A percentile compares a stretch with the other conserved stretches of the same genome.
Evolutionary conservation across 37 sponge, comb jelly and placozoan genomes (phyloP).

Genomic region (Tethya wilhelma): DNA sequence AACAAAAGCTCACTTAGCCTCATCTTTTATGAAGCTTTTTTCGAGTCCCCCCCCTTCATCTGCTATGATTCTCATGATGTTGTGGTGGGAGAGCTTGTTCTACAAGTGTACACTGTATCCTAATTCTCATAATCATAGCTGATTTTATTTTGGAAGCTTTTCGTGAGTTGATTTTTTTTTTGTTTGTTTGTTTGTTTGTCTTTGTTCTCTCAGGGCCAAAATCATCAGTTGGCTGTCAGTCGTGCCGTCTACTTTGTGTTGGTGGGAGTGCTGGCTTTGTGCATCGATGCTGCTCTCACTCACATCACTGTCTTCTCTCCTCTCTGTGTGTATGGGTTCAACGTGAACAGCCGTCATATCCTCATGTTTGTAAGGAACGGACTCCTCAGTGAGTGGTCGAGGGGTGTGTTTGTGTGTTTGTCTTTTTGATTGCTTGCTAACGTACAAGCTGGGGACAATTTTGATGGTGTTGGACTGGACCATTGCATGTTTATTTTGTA

Average conservation of each 20-base stretch:
- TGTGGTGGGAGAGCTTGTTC: no score
- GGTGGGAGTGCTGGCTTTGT: conserved; percentile 48
- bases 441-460: neutral
- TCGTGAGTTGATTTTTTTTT: no score
- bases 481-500: no score
- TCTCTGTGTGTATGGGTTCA: conserved; percentile 63
- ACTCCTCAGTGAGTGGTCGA: conserved; percentile 64
- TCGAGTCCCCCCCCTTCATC: no score
- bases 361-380: conserved; percentile 64
- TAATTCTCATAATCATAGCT: no score
- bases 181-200: no score
- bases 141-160: no score
- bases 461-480: neutral
- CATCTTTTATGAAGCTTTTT: no score
- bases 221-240: conserved; percentile 67
- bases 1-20: no score
- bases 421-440: neutral
- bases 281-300: conserved; percentile 34
- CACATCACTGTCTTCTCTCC: conserved; percentile 29
- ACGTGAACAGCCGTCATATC: conserved; percentile 43
- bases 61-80: no score
- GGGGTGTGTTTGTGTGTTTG: neutral
- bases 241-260: conserved; percentile 79
- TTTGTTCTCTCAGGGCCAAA: conserved; percentile 62
- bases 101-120: no score